A percentile compares a stretch with the other conserved stretches of the same genome.
Evolutionary conservation across 2,888 invertebrate species (phyloP).

Genomic region (Iselma pallidipennis): DNA sequence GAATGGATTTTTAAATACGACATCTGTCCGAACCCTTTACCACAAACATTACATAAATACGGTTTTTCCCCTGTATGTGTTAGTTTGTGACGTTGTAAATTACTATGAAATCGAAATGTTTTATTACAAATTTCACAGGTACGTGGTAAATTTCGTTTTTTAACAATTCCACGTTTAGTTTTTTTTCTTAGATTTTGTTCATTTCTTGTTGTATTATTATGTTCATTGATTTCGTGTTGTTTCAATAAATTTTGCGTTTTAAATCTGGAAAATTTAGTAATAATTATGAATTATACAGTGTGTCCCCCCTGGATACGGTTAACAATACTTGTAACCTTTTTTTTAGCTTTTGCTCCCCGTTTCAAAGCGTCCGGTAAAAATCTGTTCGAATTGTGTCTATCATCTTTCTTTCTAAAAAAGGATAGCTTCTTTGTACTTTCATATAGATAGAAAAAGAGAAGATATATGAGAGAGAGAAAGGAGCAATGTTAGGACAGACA

Average conservation of each 20-base stretch:
- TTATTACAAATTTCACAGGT: constrained; percentile 45
- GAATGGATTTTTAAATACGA: constrained; percentile 44
- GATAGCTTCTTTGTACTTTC: no score
- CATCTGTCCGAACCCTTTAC: constrained; percentile 39
- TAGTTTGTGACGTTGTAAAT: constrained; percentile 45
- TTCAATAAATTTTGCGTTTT: constrained; percentile 16
- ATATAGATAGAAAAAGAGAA: no score
- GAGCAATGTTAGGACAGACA: no score
- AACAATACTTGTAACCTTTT: no score
- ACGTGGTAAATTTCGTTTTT: constrained; percentile 34
- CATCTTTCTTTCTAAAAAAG: no score
- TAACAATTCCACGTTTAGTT: constrained; percentile 31
- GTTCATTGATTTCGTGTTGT: constrained; percentile 17
- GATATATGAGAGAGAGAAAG: no score
- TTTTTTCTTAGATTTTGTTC: constrained; percentile 23
- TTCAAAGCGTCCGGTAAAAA: no score
- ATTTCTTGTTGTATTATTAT: constrained; percentile 6
- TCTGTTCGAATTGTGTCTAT: no score
- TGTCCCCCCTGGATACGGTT: no score
- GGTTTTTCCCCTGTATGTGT: constrained; percentile 45
- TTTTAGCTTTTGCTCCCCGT: no score
- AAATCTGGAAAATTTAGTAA: constrained; percentile 16
- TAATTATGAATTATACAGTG: no score
- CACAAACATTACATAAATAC: constrained; percentile 40
- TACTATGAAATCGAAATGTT: constrained; percentile 45